Conservation (phyloP, 1,140 invertebrate genomes). For the Pseudomyrmex dendroicus region DNA sequence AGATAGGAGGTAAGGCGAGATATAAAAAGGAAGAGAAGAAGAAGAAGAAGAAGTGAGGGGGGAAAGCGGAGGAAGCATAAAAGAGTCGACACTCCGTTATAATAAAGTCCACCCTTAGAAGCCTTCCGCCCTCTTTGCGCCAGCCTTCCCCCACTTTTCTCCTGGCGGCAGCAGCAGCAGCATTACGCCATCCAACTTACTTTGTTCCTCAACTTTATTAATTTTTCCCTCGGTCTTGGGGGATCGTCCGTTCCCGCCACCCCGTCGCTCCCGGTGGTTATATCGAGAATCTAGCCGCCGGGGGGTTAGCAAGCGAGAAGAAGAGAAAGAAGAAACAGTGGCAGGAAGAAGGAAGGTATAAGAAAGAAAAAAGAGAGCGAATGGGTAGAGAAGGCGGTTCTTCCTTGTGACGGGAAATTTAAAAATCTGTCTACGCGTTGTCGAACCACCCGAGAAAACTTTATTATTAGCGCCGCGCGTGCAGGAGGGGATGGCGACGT, state of each 20-base stretch:
- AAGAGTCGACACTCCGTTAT: constrained; percentile 85
- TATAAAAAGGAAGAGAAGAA: constrained; percentile 51
- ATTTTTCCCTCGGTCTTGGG: constrained; percentile 85
- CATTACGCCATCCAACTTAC: constrained; percentile 85
- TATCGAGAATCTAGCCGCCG: constrained; percentile 68
- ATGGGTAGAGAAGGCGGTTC: constrained; percentile 36
- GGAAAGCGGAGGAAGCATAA: constrained; percentile 77
- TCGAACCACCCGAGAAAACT: constrained; percentile 84
- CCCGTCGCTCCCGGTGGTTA: constrained; percentile 66
- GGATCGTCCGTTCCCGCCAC: constrained; percentile 65
- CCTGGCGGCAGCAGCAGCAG: constrained; percentile 69
- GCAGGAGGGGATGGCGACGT: constrained; percentile 33
- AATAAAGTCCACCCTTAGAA: constrained; percentile 83
- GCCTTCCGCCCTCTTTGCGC: constrained; percentile 66
- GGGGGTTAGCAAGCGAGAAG: constrained; percentile 35
- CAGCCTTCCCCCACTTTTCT: constrained; percentile 52
- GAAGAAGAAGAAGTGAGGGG: constrained; percentile 31
- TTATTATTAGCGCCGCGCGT: constrained; percentile 82
- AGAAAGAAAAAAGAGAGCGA: constrained; percentile 30
- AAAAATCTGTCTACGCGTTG: constrained; percentile 85
- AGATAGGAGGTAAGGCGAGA: constrained; percentile 49
- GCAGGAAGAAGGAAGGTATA: background rate
- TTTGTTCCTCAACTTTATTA: constrained; percentile 86
- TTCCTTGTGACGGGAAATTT: constrained; percentile 85
- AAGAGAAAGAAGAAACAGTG: constrained; percentile 47